A percentile compares a stretch with the other conserved stretches of the same genome.
These are phyloP conservation scores for Tetragonisca angustula DNA, from an alignment of 2,888 invertebrate species.

Conservation along the genomic window DNA sequence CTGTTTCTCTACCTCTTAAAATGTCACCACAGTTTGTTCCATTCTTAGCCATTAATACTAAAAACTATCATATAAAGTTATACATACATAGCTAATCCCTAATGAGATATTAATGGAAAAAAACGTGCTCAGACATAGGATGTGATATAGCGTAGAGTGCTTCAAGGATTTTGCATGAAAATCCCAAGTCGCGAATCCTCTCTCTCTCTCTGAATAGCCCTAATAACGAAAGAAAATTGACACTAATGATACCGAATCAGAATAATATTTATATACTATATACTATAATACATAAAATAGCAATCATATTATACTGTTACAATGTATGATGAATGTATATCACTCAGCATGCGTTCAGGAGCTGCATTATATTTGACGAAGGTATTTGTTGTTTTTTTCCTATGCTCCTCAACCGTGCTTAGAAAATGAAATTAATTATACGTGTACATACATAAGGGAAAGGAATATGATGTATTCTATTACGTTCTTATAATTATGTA, in stretches of 20 bases:
- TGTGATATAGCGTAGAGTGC: conserved; percentile 82
- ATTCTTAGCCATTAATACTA: conserved; percentile 43
- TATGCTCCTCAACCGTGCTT: conserved; percentile 53
- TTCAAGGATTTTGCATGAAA: conserved; percentile 77
- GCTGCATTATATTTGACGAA: conserved; percentile 49
- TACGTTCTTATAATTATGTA: conserved; percentile 50
- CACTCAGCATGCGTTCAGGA: conserved; percentile 41
- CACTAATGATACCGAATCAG: conserved; percentile 40
- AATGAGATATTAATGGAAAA: conserved; percentile 61
- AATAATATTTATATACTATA: conserved; percentile 41
- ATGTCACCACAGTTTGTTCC: conserved; percentile 50
- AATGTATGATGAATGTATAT: conserved; percentile 56
- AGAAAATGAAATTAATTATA: conserved; percentile 41
- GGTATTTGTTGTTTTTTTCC: conserved; percentile 53
- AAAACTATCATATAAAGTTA: conserved; percentile 40
- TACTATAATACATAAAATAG: conserved; percentile 33
- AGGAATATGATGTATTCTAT: conserved; percentile 20
- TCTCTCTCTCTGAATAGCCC: conserved; percentile 41
- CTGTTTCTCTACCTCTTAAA: conserved; percentile 63
- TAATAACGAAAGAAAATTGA: conserved; percentile 40
- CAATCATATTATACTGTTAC: conserved; percentile 50
- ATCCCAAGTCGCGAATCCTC: conserved; percentile 69
- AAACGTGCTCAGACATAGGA: conserved; percentile 80
- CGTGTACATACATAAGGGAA: conserved; percentile 60
- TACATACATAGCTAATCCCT: conserved; percentile 58